Base-by-base conservation (phyloP, 1,140 invertebrate genomes). In the Dendrolimus kikuchii region DNA sequence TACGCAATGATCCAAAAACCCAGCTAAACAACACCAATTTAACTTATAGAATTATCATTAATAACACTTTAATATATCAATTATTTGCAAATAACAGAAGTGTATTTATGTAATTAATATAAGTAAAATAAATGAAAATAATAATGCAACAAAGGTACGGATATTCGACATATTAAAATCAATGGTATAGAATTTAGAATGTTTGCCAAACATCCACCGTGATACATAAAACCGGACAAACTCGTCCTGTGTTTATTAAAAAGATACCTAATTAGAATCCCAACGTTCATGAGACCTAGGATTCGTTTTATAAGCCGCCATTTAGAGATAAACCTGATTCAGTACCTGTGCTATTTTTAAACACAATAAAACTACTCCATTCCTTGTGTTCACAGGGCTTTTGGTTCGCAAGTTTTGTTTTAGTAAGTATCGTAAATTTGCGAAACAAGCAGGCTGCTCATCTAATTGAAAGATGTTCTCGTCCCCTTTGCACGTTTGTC, bases 261-360 rank as follows among this genome's bases (percentile, higher is more conserved):
- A 39, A 46, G 40, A 50, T 49, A 43, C 47, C 41, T 53, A 56
- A 61, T 53, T 57, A 51, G 8, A 53, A 60, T 50, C 53, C 5
- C n/a, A n/a, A 45, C 43, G 4, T 45, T 45, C 43, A 45, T 9
- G 23, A 42, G 23, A 45, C n/a, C 43, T 45, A 45, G 8, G 43
- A 9, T 9, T 6, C 6, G 6, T 8, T 45, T 45, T 45, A 45
- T 45, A n/a, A 45, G 23, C 43, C 23, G 41, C 41, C n/a, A 10
- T n/a, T 9, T n/a, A 10, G n/a, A 4, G n/a, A n/a, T 9, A 45
- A 45, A 45, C 43, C n/a, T 5, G 43, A 10, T 45, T 8, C 51
- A 48, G 46, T 57, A 53, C 55, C 56, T 50, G 39, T 10, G 55
- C 55, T 65, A 62, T 62, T 65, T 59, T 57, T 62, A 65, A 57